Evolutionary conservation across 2,797 vertebrate species (phyloP), one percentile per base, ranked within the genome.

Genomic region (Megaceryle alcyon): DNA sequence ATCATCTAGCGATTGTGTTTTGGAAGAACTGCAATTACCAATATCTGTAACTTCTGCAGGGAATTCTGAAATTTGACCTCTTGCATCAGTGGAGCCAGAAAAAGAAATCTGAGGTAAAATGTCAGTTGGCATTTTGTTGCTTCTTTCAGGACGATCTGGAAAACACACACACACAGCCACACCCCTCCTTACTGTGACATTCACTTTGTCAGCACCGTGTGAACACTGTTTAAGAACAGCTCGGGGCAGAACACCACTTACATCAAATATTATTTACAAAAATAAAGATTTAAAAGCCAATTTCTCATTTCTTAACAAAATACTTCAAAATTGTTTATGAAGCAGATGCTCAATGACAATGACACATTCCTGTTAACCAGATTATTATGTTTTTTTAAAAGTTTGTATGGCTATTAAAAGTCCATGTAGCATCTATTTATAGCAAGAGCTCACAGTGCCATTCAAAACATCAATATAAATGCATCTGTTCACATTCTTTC

Each of bases 31-130:
- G 12, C 76, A 88, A 88, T 97, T 98, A 98, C 98, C 98, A 87
- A 98, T 97, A 82, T 97, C 97, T 90, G 97, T 97, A 88, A 94
- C 85, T 95, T 98, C 97, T 89, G 87, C 44, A 76, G 96, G 88
- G 94, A 82, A 91, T 94, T 97, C 97, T 95, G 97, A 83, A 70
- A 92, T 39, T 68, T 95, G 96, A 88, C 94, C 96, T 97, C 97
- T 98, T 70, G 92, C 93, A 85, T 93, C 97, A 95, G 49, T 53
- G 49, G 94, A 96, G 82, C 77, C 96, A 54, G 93, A 60, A 84
- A 96, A 88, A 96, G 95, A 41, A 94, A 87, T 88, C 87, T 96
- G 95, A 97, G 96, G 95, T 96, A 98, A 97, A 86, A 41, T 33
- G 70, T 97, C 97, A 71, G 82, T 91, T 79, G 97, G 97, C 68